Base-by-base conservation (phyloP, 2,888 invertebrate genomes). In the Dynastes maya region DNA sequence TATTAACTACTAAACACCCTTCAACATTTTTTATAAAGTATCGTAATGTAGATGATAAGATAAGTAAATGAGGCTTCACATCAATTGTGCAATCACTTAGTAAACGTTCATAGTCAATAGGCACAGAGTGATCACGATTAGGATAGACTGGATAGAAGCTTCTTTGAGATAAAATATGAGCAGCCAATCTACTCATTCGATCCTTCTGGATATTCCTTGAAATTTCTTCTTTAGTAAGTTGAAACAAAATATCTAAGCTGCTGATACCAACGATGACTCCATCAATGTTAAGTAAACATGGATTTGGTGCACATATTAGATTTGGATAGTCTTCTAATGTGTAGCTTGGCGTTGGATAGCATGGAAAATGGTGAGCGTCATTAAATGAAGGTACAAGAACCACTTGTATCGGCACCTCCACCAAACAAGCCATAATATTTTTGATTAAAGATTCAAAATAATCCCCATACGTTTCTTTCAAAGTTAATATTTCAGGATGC, bases 281-380 rank as follows among this genome's bases (percentile, higher is more conserved):
- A 83, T 94, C 92, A 72, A 98, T 90, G 85, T 93, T 92, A 3
- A 98, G 86, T 22, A 95, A 91, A 83, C 94, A 93, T 0, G 98
- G 98, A 90, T 98, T 97, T 0, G 96, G 92, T 82, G 95, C 88
- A 83, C 95, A 91, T 78, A 92, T 91, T 2, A 95, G 87, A 87
- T 95, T 94, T 8, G 91, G 84, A 84, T 91, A 91, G 67, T 91
- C 90, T 11, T 90, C 90, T 8, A 91, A 85, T n/a, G 88, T 84
- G 84, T 93, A 95, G 0, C 96, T 93, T 11, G 95, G 95, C 0
- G 97, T 97, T 3, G 98, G 98, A 88, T 94, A 98, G 0, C 97
- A 92, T 70, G 92, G 91, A 81, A 94, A 92, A 83, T 95, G 94
- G 88, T 95, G 94, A 0, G 93, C 93, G 86, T 98, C 98, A 84